Percentiles rank a stretch among this genome's conserved stretches.
Evolutionary conservation across 2,797 vertebrate species (phyloP).

Genomic region (Enteromius treurensis): DNA sequence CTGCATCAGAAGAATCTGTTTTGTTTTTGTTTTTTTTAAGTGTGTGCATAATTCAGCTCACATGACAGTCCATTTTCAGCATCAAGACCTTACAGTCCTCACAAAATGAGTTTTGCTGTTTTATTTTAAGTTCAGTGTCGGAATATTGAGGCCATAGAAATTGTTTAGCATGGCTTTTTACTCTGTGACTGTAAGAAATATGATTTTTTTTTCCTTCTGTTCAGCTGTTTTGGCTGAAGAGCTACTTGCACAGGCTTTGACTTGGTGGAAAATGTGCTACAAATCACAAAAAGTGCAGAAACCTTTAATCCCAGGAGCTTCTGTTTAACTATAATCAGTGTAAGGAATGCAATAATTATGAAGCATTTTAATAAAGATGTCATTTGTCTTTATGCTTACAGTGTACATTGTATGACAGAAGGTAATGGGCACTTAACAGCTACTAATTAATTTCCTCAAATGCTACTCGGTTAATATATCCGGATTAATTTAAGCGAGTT

Average conservation of each 20-base stretch:
- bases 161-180: conserved; percentile 33
- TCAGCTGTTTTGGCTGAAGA: not conserved
- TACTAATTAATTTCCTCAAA: not conserved
- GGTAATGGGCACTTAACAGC: not conserved
- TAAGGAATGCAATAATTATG: not conserved
- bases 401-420: not conserved
- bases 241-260: conserved; percentile 13
- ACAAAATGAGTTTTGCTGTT: not conserved
- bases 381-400: not conserved
- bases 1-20: not conserved
- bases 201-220: conserved; percentile 9
- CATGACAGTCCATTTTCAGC: not conserved
- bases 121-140: not conserved
- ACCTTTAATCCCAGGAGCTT: conserved; percentile 8
- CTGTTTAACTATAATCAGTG: not conserved
- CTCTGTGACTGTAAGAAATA: conserved; percentile 11
- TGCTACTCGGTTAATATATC: not conserved
- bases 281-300: conserved; percentile 25
- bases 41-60: conserved; percentile 5
- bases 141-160: conserved; percentile 24
- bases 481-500: not conserved
- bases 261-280: conserved; percentile 9
- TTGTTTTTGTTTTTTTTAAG: not conserved
- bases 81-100: conserved; percentile 6
- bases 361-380: conserved; percentile 5